Percentiles rank a stretch among this genome's conserved stretches.
These are phyloP conservation scores for Drosophila leonis DNA, from an alignment of 2,888 invertebrate genomes.

Conservation along the genomic window DNA sequence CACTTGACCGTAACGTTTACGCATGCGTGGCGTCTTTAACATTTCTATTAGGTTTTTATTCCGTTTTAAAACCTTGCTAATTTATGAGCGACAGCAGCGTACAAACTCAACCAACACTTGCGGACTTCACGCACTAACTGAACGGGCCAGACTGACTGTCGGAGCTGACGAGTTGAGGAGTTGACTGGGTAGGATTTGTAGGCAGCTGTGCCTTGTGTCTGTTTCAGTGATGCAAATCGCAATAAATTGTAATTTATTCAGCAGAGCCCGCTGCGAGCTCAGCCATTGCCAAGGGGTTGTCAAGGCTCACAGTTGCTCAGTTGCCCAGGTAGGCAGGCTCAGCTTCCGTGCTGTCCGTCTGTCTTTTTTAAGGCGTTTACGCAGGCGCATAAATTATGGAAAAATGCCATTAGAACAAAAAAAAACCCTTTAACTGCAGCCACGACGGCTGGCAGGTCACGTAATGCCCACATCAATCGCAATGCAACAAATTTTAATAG, in stretches of 20 bases:
- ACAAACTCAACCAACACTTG: constrained; percentile 52
- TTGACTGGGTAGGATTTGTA: constrained; percentile 48
- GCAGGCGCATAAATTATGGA: constrained; percentile 83
- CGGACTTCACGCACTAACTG: constrained; percentile 72
- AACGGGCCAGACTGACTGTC: constrained; percentile 17
- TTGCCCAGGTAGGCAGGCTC: constrained; percentile 50
- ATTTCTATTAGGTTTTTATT: constrained; percentile 33
- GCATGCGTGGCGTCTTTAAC: constrained; percentile 65
- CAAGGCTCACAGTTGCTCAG: constrained; percentile 30
- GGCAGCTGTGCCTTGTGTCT: constrained; percentile 37
- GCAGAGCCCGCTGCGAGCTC: constrained; percentile 54
- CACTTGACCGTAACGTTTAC: constrained; percentile 73
- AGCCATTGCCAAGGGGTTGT: constrained; percentile 38
- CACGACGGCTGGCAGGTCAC: constrained; percentile 68
- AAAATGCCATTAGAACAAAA: constrained; percentile 29
- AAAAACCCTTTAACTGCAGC: constrained; percentile 61
- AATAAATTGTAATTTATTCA: constrained; percentile 83
- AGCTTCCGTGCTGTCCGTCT: constrained; percentile 51
- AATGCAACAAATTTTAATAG: constrained; percentile 52
- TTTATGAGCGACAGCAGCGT: constrained; percentile 23
- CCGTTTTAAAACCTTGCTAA: constrained; percentile 20
- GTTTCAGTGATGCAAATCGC: constrained; percentile 78
- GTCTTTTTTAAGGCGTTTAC: constrained; percentile 75
- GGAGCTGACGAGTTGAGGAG: constrained; percentile 10
- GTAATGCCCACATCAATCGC: constrained; percentile 82